These are phyloP conservation scores for Eubucco bourcierii DNA, from an alignment of 2,113 vertebrate species.

Conservation along the genomic window DNA sequence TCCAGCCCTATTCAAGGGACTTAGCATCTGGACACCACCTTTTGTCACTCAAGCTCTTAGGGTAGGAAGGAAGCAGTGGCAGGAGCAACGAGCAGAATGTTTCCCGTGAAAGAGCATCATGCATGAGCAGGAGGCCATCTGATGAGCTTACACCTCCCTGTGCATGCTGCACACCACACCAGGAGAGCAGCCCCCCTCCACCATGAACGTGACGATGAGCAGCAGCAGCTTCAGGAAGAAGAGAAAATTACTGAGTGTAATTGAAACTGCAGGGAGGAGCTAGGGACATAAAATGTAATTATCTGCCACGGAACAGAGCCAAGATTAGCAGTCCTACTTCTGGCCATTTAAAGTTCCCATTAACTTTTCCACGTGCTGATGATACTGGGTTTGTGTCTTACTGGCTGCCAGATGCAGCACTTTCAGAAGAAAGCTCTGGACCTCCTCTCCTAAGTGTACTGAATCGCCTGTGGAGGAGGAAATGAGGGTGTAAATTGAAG, in stretches of 20 bases:
- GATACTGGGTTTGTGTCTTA: neutral
- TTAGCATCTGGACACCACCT: neutral
- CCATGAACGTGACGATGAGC: neutral
- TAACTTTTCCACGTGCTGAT: neutral
- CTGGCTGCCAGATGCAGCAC: neutral
- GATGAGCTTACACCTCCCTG: neutral
- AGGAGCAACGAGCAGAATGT: neutral
- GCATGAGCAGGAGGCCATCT: neutral
- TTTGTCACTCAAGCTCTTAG: neutral
- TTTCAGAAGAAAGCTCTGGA: neutral
- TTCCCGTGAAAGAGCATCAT: neutral
- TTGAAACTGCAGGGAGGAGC: slow-evolving; percentile 55
- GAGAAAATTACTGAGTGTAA: slow-evolving; percentile 38
- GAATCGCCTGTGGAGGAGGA: neutral
- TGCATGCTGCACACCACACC: accelerated
- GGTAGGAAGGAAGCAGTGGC: neutral
- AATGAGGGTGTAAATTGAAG: neutral
- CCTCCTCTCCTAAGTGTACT: neutral
- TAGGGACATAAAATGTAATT: slow-evolving; percentile 35
- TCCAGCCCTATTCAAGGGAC: neutral
- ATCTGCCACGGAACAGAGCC: neutral
- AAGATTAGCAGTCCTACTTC: slow-evolving; percentile 24
- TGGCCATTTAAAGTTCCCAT: slow-evolving; percentile 28
- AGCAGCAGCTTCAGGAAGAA: slow-evolving; percentile 11
- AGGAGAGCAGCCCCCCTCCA: neutral